Evolutionary conservation across 2,113 vertebrate species (phyloP), one percentile per base, ranked within the genome.

Genomic region (Otocyon megalotis): DNA sequence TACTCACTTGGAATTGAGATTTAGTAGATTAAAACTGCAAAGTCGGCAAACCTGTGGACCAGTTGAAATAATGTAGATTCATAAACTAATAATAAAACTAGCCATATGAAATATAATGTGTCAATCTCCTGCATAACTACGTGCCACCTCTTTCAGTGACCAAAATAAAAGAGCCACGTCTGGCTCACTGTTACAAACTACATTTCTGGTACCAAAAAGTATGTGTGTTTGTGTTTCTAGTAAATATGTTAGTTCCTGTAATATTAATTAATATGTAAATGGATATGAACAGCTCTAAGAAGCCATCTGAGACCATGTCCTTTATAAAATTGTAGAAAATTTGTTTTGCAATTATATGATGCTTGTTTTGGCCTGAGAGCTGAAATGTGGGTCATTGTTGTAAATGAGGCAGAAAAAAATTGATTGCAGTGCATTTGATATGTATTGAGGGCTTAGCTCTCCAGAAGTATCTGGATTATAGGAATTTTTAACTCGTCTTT

Each of bases 191-290:
- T 65, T 60, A 60, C 3, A 69, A 13, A 82, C 0, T 2, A 24
- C 17, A 35, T 82, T 58, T 82, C 22, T 76, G 72, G 81, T 35
- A 56, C 11, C 28, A 71, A 79, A 76, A 50, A 7, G 48, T 88
- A 67, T 50, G 4, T 91, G 35, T 67, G 2, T 1, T 0, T 80
- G 10, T 63, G 1, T 81, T 58, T 81, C 8, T 43, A 88, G 1
- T 9, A 8, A 37, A 32, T 81, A 22, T 28, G 16, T 65, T 82
- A 30, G 62, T 77, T 85, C 15, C 12, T 77, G 8, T 54, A 3
- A 74, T 28, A 15, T 74, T 90, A 82, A 76, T 76, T 81, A 92
- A 84, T 35, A 48, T 56, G 5, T 28, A 96, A 93, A 85, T 54
- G 5, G 56, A 37, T 91, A 43, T 37, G 30, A 85, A 88, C 1